Evolutionary conservation across 2,113 vertebrate species (phyloP).

Genomic region (Xenopus borealis): DNA sequence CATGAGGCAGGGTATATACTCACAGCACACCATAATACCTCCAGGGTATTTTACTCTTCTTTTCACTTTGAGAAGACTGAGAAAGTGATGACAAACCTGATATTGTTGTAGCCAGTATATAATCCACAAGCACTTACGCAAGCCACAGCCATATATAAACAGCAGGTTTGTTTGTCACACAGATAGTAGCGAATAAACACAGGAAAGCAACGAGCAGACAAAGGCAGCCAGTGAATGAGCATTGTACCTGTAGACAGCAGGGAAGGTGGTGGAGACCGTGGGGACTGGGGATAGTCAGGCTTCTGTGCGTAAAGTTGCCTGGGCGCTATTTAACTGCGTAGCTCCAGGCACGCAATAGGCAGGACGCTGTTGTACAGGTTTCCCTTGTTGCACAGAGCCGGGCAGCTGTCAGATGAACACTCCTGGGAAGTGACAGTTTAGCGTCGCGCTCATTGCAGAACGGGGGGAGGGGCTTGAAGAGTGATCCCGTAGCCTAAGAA

Average conservation of each 20-base stretch:
- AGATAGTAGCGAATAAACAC: no score
- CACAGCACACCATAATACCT: no score
- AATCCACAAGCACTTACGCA: no score
- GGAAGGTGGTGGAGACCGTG: neutral
- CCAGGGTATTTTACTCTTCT: no score
- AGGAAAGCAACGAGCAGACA: neutral
- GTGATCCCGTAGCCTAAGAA: neutral
- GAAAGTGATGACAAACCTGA: no score
- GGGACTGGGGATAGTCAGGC: neutral
- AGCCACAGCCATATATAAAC: no score
- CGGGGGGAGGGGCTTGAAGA: neutral
- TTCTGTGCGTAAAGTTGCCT: constrained; percentile 14
- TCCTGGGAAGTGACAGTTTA: neutral
- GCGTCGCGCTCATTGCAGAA: constrained; percentile 5
- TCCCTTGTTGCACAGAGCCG: neutral
- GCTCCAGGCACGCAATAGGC: neutral
- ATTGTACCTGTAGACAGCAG: constrained; percentile 14
- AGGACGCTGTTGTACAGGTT: neutral
- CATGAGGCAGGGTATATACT: no score
- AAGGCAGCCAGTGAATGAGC: neutral
- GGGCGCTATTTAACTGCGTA: no score
- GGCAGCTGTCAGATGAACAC: constrained; percentile 15
- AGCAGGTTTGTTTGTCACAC: no score
- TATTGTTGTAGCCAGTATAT: no score
- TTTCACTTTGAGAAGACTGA: no score